Evolutionary conservation across 1,140 invertebrate species (phyloP), one percentile per base, ranked within the genome.

Genomic region (Sipha flava): DNA sequence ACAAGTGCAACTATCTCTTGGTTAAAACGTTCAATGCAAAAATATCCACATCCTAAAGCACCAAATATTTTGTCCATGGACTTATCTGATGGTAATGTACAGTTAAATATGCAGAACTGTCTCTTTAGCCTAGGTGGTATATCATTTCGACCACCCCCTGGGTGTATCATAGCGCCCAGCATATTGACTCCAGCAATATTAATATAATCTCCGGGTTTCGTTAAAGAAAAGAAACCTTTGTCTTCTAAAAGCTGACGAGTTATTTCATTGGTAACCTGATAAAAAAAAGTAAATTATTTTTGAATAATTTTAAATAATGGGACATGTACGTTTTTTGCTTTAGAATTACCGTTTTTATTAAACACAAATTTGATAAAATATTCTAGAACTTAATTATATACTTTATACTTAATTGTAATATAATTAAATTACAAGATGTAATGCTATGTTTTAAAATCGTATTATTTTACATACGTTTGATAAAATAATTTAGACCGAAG

Each of bases 131-230:
- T 90, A 16, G 94, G 92, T 10, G 97, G 96, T 82, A 98, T 97
- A 84, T 98, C 96, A 86, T 98, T 98, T 83, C 95, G 89, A 54
- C 96, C 97, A 47, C 96, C 96, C 72, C 96, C 90, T 81, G 95
- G 94, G 84, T 96, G 94, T 62, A 95, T 94, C 96, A 98, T 98
- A 3, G 96, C 95, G 21, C 91, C 95, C 79, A 98, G 87, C 87
- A 96, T 98, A 84, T 94, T 95, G 12, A 98, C 90, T 85, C 98
- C 96, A 4, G 94, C 89, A 81, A 98, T 92, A 14, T 91, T 92
- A 1, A 91, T 95, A 83, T 98, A 98, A 84, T 98, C 97, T 40
- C 97, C 97, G 0, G 97, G 97, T 87, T 98, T 98, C 84, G 98
- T 96, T 75, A 98, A 87, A 82, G 93, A 97, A 84, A 98, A 98